These are phyloP conservation scores for Tethya wilhelma DNA, from an alignment of 37 sponge, comb jelly and placozoan species.

Conservation along the genomic window DNA sequence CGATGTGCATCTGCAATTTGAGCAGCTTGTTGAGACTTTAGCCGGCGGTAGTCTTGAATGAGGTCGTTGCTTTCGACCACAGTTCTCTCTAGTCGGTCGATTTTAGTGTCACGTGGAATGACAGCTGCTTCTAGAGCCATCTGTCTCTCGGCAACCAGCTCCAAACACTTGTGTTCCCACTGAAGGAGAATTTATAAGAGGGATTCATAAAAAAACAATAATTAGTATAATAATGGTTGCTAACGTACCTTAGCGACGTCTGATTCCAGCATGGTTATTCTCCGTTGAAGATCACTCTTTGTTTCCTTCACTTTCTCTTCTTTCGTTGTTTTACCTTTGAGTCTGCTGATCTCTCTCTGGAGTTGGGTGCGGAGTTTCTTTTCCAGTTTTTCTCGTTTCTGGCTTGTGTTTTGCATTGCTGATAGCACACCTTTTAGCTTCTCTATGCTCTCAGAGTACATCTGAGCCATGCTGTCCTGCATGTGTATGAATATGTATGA, in stretches of 20 bases:
- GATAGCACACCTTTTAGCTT: conserved; percentile 37
- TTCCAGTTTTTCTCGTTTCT: conserved; percentile 72
- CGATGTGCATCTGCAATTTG: conserved; percentile 53
- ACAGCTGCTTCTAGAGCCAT: conserved; percentile 69
- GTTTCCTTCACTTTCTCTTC: background rate
- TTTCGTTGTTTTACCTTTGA: background rate
- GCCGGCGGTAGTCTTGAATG: conserved; percentile 45
- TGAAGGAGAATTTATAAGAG: background rate
- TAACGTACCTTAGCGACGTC: conserved; percentile 55
- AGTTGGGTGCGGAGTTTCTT: conserved; percentile 44
- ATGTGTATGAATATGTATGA: background rate
- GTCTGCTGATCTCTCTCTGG: conserved; percentile 16
- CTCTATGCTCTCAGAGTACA: conserved; percentile 71
- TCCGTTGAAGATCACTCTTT: background rate
- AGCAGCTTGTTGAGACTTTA: conserved; percentile 33
- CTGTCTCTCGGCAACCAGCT: conserved; percentile 69
- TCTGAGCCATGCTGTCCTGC: conserved; percentile 5
- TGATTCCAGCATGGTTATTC: conserved; percentile 29
- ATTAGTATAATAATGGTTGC: background rate
- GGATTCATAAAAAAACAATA: background rate
- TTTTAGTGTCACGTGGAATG: conserved; percentile 48
- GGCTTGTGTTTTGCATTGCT: conserved; percentile 50
- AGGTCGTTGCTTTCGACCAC: conserved; percentile 41
- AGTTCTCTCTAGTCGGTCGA: conserved; percentile 48
- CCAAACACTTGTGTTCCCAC: conserved; percentile 80